phyloP scores from a whole-genome alignment of 2,797 vertebrate genomes.

The Eupleurogrammus muticus region DNA sequence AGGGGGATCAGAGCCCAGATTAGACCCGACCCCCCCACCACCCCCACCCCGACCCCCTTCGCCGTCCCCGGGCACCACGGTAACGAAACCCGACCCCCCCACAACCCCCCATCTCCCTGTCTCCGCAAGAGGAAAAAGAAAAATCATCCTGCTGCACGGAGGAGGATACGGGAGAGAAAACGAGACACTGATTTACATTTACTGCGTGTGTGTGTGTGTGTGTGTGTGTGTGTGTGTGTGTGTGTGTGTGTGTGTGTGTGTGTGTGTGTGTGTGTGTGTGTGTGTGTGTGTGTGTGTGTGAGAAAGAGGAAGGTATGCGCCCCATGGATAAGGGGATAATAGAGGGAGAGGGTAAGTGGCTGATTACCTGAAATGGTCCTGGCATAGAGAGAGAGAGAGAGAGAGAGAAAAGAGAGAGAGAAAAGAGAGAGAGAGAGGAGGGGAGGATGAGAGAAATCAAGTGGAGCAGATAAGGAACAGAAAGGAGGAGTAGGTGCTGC shows the following conservation, averaged over 20 bases:
- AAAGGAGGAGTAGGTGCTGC: slow-evolving; percentile 4
- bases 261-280: slow-evolving; percentile 8
- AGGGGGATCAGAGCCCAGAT: slow-evolving; percentile 80
- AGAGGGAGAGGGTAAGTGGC: slow-evolving; percentile 71
- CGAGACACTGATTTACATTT: slow-evolving; percentile 52
- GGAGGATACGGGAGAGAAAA: slow-evolving; percentile 44
- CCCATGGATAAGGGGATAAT: slow-evolving; percentile 66
- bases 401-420: neutral
- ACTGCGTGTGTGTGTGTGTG: too few species aligned
- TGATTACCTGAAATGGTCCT: slow-evolving; percentile 79
- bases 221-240: neutral
- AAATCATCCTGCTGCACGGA: neutral
- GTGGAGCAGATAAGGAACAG: neutral
- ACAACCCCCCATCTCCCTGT: too few species aligned
- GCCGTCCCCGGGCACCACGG: slow-evolving; percentile 59
- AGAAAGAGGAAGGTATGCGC: slow-evolving; percentile 60
- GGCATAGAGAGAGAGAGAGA: slow-evolving; percentile 42
- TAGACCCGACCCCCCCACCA: slow-evolving; percentile 74
- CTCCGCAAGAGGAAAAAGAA: neutral
- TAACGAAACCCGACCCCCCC: slow-evolving; percentile 60
- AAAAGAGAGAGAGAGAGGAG: slow-evolving; percentile 9
- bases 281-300: neutral
- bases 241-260: neutral
- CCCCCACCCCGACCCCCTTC: too few species aligned
- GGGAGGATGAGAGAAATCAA: slow-evolving; percentile 17